phyloP scores from a whole-genome alignment of 2,888 invertebrate species.

The Drosophila eohydei region DNA sequence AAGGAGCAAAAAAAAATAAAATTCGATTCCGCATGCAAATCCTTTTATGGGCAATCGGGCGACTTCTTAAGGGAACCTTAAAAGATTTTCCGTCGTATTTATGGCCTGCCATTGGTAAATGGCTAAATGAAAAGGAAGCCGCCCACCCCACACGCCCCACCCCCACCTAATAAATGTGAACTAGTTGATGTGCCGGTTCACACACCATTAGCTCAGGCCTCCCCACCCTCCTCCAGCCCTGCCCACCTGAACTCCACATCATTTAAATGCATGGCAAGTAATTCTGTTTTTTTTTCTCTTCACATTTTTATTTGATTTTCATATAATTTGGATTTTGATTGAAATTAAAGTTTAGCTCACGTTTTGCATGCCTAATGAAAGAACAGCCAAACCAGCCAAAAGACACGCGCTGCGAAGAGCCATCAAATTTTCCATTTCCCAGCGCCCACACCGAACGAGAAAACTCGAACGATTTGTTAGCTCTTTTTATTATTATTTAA shows the following conservation, averaged over 20 bases:
- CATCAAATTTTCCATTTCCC: conserved; percentile 45
- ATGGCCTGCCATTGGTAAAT: conserved; percentile 34
- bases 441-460: neutral
- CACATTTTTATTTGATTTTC: conserved; percentile 73
- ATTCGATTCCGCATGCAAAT: conserved; percentile 58
- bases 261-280: conserved; percentile 59
- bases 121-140: conserved; percentile 35
- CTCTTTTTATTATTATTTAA: conserved; percentile 63
- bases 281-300: conserved; percentile 30
- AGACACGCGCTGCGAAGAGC: conserved; percentile 9
- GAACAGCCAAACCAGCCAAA: conserved; percentile 13
- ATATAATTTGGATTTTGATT: conserved; percentile 79
- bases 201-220: conserved; percentile 50
- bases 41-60: conserved; percentile 49
- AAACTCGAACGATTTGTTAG: conserved; percentile 29
- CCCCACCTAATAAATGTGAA: conserved; percentile 53
- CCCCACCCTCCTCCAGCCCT: neutral
- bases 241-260: conserved; percentile 7
- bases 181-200: conserved; percentile 71
- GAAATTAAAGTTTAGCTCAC: conserved; percentile 67
- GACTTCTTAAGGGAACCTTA: conserved; percentile 34
- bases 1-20: conserved; percentile 12
- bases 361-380: conserved; percentile 68
- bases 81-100: conserved; percentile 54
- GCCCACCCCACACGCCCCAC: neutral